phyloP scores from a whole-genome alignment of 2,113 vertebrate genomes.

The Aptenodytes forsteri region DNA sequence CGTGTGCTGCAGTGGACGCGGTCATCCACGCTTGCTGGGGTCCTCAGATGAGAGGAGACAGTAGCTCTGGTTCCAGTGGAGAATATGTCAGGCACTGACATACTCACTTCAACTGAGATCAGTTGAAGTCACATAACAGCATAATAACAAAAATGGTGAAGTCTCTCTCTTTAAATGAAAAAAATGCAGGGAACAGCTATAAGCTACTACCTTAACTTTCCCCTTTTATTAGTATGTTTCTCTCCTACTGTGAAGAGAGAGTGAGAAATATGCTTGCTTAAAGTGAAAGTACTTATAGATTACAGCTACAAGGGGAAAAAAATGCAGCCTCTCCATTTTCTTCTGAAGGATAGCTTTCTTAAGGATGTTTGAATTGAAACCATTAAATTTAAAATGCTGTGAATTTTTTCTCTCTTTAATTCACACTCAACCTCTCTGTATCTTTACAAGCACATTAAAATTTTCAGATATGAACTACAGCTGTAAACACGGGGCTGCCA shows the following conservation, averaged over 20 bases:
- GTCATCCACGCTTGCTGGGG: background rate
- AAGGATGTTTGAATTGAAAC: constrained; percentile 24
- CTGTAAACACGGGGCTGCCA: background rate
- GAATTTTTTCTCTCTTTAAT: constrained; percentile 16
- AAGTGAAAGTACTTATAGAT: constrained; percentile 42
- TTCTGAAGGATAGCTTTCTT: constrained; percentile 11
- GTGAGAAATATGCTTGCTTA: constrained; percentile 18
- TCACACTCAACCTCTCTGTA: background rate
- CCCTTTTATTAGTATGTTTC: constrained; percentile 23
- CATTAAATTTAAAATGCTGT: background rate
- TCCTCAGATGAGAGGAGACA: background rate
- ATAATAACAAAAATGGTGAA: background rate
- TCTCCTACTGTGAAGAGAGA: constrained; percentile 27
- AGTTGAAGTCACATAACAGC: background rate
- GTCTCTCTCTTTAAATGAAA: background rate
- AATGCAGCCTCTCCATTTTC: constrained; percentile 1
- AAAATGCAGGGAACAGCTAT: background rate
- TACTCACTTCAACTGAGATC: background rate
- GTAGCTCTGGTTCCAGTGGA: background rate
- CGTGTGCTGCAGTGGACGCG: background rate
- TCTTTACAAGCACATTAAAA: background rate
- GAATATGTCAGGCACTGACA: background rate
- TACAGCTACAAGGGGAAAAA: background rate
- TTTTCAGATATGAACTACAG: background rate
- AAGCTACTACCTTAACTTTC: constrained; percentile 27